Conservation (phyloP, 2,888 invertebrate genomes). For the Coelopa pilipes region DNA sequence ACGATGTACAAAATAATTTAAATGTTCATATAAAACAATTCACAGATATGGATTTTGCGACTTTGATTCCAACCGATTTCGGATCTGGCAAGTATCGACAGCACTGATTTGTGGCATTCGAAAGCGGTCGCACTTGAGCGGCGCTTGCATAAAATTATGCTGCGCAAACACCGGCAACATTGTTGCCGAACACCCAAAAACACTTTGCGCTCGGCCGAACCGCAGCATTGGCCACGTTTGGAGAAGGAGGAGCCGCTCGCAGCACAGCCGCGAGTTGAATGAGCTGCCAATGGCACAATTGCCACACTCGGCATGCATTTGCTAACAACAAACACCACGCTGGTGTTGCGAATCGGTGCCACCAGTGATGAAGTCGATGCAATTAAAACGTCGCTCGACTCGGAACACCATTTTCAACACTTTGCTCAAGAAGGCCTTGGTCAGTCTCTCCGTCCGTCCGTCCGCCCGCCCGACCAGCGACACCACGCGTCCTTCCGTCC, state of each 20-base stretch:
- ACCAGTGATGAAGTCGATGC: neutral
- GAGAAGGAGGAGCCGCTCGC: neutral
- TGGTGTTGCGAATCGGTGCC: neutral
- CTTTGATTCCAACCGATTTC: too few species aligned
- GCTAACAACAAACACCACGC: neutral
- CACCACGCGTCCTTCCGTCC: neutral
- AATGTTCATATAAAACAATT: too few species aligned
- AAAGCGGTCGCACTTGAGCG: neutral
- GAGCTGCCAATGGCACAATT: neutral
- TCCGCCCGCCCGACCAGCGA: neutral
- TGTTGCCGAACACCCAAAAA: slow-evolving; percentile 16
- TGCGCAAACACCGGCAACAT: neutral
- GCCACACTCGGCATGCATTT: neutral
- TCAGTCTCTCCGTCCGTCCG: neutral
- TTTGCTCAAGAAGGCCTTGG: neutral
- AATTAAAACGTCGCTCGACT: neutral
- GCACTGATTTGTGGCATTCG: neutral
- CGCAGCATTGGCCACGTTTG: neutral
- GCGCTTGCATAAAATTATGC: slow-evolving; percentile 12
- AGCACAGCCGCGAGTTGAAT: neutral
- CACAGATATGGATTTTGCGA: too few species aligned
- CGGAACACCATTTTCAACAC: neutral
- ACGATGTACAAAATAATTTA: neutral
- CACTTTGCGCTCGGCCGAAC: neutral
- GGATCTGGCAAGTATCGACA: too few species aligned